Evolutionary conservation across 1,140 invertebrate genomes (phyloP).

Genomic region (Aphelinus certus): DNA sequence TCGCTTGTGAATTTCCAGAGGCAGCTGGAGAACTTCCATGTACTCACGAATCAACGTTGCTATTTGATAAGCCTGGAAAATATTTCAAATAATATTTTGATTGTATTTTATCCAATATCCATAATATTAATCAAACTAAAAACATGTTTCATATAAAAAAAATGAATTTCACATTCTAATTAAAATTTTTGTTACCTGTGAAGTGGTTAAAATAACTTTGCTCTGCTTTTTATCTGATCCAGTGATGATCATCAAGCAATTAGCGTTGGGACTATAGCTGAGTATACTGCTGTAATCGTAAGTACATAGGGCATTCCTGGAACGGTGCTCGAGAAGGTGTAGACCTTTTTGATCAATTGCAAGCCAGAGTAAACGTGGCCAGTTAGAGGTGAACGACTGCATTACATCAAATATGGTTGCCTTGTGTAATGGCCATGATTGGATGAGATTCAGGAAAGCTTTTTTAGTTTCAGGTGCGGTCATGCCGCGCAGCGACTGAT

Average conservation of each 20-base stretch:
- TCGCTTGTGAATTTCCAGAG: conserved; percentile 59
- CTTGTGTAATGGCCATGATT: conserved; percentile 91
- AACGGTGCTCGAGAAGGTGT: conserved; percentile 87
- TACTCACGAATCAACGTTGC: conserved; percentile 93
- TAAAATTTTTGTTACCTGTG: conserved; percentile 71
- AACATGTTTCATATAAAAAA: not conserved
- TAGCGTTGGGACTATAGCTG: conserved; percentile 87
- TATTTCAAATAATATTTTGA: not conserved
- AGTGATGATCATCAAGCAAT: conserved; percentile 91
- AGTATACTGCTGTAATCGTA: conserved; percentile 89
- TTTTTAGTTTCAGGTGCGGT: conserved; percentile 87
- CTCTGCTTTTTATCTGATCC: conserved; percentile 87
- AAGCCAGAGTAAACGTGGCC: conserved; percentile 90
- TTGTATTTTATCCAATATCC: too few relatives aligned
- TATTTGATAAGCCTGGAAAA: conserved; percentile 87
- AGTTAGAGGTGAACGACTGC: conserved; percentile 96
- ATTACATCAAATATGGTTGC: conserved; percentile 96
- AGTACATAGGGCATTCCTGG: conserved; percentile 86
- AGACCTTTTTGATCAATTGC: conserved; percentile 94
- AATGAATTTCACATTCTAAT: not conserved
- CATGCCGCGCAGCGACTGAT: conserved; percentile 88
- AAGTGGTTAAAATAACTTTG: conserved; percentile 88
- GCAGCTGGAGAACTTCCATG: conserved; percentile 77
- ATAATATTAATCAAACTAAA: not conserved
- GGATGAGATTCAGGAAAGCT: conserved; percentile 92